Percentiles rank a stretch among this genome's conserved stretches.
Conservation (phyloP, 2,888 invertebrate species). For the Caenorhabditis virilis region DNA sequence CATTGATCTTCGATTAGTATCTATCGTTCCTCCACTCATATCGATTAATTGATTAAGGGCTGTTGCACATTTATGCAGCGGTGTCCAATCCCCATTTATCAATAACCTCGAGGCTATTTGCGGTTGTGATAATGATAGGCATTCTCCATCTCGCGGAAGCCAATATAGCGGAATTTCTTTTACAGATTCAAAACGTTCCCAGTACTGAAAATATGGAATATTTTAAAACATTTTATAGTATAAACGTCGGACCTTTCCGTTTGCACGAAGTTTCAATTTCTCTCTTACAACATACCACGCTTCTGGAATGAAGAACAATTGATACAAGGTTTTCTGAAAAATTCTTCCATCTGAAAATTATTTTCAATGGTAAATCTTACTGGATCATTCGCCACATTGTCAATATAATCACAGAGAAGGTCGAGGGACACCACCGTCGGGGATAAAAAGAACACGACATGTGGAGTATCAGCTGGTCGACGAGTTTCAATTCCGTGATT, state of each 20-base stretch:
- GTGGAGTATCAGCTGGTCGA: slow-evolving; percentile 16
- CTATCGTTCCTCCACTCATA: slow-evolving; percentile 17
- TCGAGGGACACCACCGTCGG: slow-evolving; percentile 43
- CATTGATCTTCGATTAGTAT: slow-evolving; percentile 23
- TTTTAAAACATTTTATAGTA: not conserved
- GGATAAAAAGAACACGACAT: slow-evolving; percentile 44
- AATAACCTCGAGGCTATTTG: slow-evolving; percentile 44
- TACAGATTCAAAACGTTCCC: slow-evolving; percentile 48
- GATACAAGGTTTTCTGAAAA: slow-evolving; percentile 47
- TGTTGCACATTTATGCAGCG: slow-evolving; percentile 42
- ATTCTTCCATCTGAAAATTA: slow-evolving; percentile 1
- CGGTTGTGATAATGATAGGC: slow-evolving; percentile 42
- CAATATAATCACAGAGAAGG: slow-evolving; percentile 41
- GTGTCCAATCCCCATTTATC: slow-evolving; percentile 52
- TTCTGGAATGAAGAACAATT: slow-evolving; percentile 56
- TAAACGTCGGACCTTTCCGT: slow-evolving; percentile 28
- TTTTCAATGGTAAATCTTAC: slow-evolving; percentile 6
- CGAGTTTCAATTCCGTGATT: slow-evolving; percentile 34
- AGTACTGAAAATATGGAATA: slow-evolving; percentile 32
- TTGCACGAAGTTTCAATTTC: slow-evolving; percentile 36
- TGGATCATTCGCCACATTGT: slow-evolving; percentile 30
- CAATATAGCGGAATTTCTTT: slow-evolving; percentile 48
- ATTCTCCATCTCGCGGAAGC: slow-evolving; percentile 52
- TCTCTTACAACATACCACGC: slow-evolving; percentile 54
- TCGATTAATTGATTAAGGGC: slow-evolving; percentile 40